Percentiles rank a stretch among this genome's conserved stretches.
These are phyloP conservation scores for Phodopus roborovskii DNA, from an alignment of 2,113 vertebrate species.

Conservation along the genomic window DNA sequence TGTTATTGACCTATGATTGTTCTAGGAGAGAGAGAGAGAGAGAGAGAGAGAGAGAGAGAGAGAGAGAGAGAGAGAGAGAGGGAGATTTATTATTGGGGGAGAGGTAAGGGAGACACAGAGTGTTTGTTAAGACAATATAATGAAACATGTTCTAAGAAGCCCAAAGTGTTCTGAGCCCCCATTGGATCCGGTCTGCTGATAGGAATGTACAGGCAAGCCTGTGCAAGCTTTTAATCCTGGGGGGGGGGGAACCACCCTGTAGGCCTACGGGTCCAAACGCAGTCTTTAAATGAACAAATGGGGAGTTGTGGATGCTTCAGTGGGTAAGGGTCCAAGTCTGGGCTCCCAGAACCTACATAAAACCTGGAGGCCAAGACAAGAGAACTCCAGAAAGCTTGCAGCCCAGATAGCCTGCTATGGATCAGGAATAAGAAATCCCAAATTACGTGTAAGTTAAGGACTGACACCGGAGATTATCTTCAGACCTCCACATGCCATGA, in stretches of 20 bases:
- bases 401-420: neutral
- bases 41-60: too few species aligned
- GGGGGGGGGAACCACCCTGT: too few species aligned
- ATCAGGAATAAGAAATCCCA: too few species aligned
- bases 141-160: slow-evolving; percentile 36
- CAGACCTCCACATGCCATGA: too few species aligned
- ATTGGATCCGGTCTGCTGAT: neutral
- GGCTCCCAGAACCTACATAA: neutral
- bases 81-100: neutral
- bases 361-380: neutral
- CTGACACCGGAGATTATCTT: neutral
- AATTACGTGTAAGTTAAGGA: neutral
- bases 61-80: too few species aligned
- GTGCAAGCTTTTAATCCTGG: slow-evolving; percentile 39
- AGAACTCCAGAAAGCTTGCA: neutral
- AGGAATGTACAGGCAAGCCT: neutral
- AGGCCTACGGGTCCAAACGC: neutral
- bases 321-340: too few species aligned
- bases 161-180: slow-evolving; percentile 26
- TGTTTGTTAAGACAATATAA: slow-evolving; percentile 61
- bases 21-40: slow-evolving; percentile 28
- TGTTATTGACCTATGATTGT: slow-evolving; percentile 33
- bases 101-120: neutral
- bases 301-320: too few species aligned
- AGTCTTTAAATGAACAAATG: neutral